Conservation (phyloP, 2,888 invertebrate genomes). For the Andrena haemorrhoa region DNA sequence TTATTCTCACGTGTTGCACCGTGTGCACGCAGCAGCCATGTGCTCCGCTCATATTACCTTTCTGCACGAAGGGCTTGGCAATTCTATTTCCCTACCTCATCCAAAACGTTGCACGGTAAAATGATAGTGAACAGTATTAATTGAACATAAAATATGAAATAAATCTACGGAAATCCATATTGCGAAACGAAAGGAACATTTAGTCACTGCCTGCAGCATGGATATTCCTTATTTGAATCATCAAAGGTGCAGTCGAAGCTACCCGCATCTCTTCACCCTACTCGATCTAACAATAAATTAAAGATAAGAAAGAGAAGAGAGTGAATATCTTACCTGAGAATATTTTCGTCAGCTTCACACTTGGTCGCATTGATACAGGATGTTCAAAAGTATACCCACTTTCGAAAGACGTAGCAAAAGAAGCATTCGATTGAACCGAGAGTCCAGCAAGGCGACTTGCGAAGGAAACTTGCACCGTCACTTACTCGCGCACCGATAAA, state of each 20-base stretch:
- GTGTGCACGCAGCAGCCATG: slow-evolving; percentile 21
- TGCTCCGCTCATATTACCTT: slow-evolving; percentile 31
- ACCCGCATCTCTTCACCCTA: too few species aligned
- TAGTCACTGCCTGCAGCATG: too few species aligned
- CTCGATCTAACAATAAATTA: too few species aligned
- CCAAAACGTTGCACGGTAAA: not conserved
- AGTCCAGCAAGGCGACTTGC: not conserved
- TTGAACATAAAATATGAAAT: not conserved
- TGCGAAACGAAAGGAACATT: too few species aligned
- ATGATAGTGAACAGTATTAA: not conserved
- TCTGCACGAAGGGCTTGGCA: not conserved
- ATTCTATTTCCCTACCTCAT: not conserved
- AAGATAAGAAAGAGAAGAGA: not conserved
- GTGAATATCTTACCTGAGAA: slow-evolving; percentile 10
- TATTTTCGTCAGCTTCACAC: not conserved
- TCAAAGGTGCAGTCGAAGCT: too few species aligned
- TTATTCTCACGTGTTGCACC: slow-evolving; percentile 37
- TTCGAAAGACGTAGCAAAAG: not conserved
- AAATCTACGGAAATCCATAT: not conserved
- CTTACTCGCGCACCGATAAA: slow-evolving; percentile 20
- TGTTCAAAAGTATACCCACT: not conserved
- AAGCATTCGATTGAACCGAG: not conserved
- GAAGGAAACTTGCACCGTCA: slow-evolving; percentile 23
- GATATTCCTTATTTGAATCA: too few species aligned
- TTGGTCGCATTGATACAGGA: not conserved